Evolutionary conservation across 2,888 invertebrate genomes (phyloP).

Genomic region (Exocentrus adspersus): DNA sequence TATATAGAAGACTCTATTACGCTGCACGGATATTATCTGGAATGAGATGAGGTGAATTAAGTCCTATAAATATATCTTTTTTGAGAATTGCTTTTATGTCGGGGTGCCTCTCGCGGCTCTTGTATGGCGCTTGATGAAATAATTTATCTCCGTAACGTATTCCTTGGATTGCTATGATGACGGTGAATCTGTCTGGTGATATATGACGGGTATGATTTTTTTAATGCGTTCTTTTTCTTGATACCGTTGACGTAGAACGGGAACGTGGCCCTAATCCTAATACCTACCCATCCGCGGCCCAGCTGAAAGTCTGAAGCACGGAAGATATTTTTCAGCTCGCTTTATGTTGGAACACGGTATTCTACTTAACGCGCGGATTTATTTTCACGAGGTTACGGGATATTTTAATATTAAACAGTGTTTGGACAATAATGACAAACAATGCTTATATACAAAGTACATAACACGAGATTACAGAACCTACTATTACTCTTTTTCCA

Average conservation of each 20-base stretch:
- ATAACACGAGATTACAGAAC: too few species aligned
- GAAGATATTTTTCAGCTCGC: neutral
- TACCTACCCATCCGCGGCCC: too few species aligned
- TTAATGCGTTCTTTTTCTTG: neutral
- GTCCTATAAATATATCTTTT: constrained; percentile 13
- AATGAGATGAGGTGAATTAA: constrained; percentile 6
- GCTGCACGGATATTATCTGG: neutral
- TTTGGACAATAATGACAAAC: too few species aligned
- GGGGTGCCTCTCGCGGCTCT: too few species aligned
- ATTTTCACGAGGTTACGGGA: neutral
- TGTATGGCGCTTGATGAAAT: too few species aligned
- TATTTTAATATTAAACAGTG: neutral
- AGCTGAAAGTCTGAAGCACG: neutral
- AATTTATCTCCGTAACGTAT: too few species aligned
- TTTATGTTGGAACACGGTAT: neutral
- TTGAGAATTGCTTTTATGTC: constrained; percentile 6
- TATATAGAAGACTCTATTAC: neutral
- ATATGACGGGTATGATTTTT: neutral
- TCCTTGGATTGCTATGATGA: neutral
- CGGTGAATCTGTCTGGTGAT: neutral
- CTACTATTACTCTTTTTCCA: too few species aligned
- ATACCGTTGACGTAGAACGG: neutral
- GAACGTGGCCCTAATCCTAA: too few species aligned
- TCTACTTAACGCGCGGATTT: neutral
- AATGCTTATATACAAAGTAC: too few species aligned